Conservation (phyloP, 1,140 invertebrate genomes). For the Brachionus paranguensis region DNA sequence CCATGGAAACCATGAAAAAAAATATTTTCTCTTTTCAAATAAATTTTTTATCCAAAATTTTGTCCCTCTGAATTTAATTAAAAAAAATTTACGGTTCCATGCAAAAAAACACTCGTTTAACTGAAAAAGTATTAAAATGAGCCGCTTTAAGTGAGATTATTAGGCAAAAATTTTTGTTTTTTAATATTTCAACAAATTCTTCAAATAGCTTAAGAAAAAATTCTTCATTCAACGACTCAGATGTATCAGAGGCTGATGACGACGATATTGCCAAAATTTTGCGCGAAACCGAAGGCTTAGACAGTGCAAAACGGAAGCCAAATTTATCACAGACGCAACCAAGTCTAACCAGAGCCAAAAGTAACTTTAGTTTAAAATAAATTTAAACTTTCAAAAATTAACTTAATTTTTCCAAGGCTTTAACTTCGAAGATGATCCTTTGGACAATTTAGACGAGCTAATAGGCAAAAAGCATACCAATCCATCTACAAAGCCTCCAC, state of each 20-base stretch:
- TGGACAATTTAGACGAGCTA: not conserved
- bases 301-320: not conserved
- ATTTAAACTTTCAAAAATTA: not conserved
- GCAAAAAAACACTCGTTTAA: not conserved
- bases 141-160: not conserved
- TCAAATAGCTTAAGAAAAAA: not conserved
- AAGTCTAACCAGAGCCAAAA: not conserved
- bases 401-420: not conserved
- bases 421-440: not conserved
- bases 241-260: not conserved
- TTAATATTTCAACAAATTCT: not conserved
- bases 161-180: not conserved
- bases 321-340: conserved; percentile 16
- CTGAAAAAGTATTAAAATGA: not conserved
- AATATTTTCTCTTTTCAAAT: not conserved
- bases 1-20: not conserved
- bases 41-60: not conserved
- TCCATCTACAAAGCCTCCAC: conserved; percentile 1
- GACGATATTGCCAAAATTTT: conserved; percentile 25
- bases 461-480: conserved; percentile 4
- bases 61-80: not conserved
- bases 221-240: conserved; percentile 15
- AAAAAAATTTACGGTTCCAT: no score
- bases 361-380: not conserved
- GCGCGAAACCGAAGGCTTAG: not conserved